Evolutionary conservation across 1,140 invertebrate species (phyloP).

Genomic region (Aporrectodea caliginosa): DNA sequence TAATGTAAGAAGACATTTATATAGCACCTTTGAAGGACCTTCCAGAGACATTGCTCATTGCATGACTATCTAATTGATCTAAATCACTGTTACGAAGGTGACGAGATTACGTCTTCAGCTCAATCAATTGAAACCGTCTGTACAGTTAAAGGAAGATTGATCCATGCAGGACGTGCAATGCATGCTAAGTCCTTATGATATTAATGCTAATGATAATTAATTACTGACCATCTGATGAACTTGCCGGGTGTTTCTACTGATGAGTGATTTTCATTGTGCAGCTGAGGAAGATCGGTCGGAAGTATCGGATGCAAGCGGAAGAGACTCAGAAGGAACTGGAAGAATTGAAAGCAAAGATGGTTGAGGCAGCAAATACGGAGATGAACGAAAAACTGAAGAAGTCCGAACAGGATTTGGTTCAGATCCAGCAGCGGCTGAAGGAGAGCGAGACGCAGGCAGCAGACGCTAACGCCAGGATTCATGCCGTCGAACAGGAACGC

Average conservation of each 20-base stretch:
- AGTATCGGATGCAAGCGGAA: conserved; percentile 83
- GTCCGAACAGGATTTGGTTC: background rate
- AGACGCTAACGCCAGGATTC: conserved; percentile 25
- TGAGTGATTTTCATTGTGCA: conserved; percentile 47
- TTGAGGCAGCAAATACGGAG: conserved; percentile 14
- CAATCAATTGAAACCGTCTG: too few species aligned
- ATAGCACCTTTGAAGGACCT: too few species aligned
- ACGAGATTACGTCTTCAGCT: too few species aligned
- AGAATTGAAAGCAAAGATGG: conserved; percentile 61
- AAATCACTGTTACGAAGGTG: too few species aligned
- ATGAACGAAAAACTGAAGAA: conserved; percentile 26
- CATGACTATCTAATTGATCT: too few species aligned
- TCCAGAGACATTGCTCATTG: too few species aligned
- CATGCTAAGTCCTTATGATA: too few species aligned
- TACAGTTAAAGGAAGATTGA: too few species aligned
- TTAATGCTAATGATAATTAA: too few species aligned
- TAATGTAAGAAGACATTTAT: too few species aligned
- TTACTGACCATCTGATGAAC: too few species aligned
- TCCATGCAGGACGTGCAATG: too few species aligned
- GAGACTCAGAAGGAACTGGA: conserved; percentile 57
- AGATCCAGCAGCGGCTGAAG: conserved; percentile 23
- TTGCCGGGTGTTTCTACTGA: background rate
- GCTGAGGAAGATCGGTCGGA: conserved; percentile 83
- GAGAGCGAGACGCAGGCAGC: conserved; percentile 9
- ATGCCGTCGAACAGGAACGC: conserved; percentile 30